These are phyloP conservation scores for Polylopha cassiicola DNA, from an alignment of 2,888 invertebrate genomes.

Conservation along the genomic window DNA sequence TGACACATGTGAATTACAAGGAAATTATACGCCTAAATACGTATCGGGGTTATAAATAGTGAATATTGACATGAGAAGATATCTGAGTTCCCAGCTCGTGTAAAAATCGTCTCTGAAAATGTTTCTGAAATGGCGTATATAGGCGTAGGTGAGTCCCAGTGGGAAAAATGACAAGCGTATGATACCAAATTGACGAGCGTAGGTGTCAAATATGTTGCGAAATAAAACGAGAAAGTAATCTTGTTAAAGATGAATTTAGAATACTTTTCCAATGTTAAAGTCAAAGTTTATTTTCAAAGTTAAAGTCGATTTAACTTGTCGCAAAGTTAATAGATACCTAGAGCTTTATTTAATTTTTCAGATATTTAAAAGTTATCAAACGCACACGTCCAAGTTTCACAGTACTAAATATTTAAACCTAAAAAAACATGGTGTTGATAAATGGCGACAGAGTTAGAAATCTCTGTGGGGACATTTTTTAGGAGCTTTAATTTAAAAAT, in stretches of 20 bases:
- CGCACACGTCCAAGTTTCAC: too few species aligned
- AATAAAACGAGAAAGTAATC: neutral
- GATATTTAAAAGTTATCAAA: too few species aligned
- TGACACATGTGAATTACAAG: too few species aligned
- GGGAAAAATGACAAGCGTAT: slow-evolving; percentile 3
- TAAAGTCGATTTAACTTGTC: too few species aligned
- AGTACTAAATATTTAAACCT: too few species aligned
- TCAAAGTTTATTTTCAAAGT: too few species aligned
- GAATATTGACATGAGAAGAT: neutral
- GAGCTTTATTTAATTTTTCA: too few species aligned
- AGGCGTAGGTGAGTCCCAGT: slow-evolving; percentile 1
- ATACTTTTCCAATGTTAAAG: too few species aligned
- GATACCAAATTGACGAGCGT: neutral
- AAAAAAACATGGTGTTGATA: slow-evolving; percentile 7
- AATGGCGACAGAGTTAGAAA: slow-evolving; percentile 3
- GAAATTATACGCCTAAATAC: too few species aligned
- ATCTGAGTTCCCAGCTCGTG: neutral
- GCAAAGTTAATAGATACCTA: too few species aligned
- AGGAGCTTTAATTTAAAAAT: slow-evolving; percentile 14
- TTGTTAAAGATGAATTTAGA: too few species aligned
- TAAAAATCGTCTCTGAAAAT: neutral
- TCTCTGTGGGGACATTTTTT: slow-evolving; percentile 14
- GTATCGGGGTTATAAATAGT: too few species aligned
- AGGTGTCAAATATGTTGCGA: neutral
- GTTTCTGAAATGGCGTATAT: slow-evolving; percentile 7